Percentiles rank a stretch among this genome's conserved stretches.
Conservation (phyloP, 2,888 invertebrate species). For the Criorhina ranunculi region DNA sequence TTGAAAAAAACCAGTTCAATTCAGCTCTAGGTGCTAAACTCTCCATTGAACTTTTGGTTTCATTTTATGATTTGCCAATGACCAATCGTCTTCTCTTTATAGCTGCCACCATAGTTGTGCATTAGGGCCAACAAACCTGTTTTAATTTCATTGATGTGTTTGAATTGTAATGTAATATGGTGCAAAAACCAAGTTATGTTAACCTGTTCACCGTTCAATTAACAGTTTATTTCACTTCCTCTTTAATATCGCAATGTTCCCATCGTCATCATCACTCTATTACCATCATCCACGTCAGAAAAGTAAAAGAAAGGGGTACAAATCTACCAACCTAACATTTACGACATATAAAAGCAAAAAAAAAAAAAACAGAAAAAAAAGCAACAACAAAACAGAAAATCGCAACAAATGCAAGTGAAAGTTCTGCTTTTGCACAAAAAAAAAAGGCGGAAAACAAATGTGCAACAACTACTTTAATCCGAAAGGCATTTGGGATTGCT, state of each 20-base stretch:
- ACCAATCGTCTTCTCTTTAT: conserved; percentile 30
- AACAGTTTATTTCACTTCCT: conserved; percentile 60
- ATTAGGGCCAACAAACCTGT: conserved; percentile 55
- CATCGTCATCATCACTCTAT: conserved; percentile 27
- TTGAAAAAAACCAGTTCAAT: conserved; percentile 12
- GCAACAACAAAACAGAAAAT: conserved; percentile 40
- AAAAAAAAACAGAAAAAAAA: conserved; percentile 43
- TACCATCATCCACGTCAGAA: conserved; percentile 7
- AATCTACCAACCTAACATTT: conserved; percentile 15
- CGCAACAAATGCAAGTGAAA: conserved; percentile 72
- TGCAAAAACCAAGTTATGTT: conserved; percentile 28
- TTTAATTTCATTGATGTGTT: conserved; percentile 18
- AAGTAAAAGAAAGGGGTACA: conserved; percentile 31
- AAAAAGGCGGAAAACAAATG: conserved; percentile 73
- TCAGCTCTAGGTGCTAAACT: conserved; percentile 29
- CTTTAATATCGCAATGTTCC: conserved; percentile 44
- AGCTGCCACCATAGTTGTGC: conserved; percentile 2
- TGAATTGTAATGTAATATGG: conserved; percentile 31
- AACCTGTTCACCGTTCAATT: conserved; percentile 55
- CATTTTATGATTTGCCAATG: conserved; percentile 24
- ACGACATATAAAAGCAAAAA: conserved; percentile 30
- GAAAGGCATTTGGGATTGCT: conserved; percentile 62
- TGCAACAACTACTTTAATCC: conserved; percentile 64
- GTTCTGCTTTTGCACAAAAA: conserved; percentile 64
- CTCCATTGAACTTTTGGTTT: conserved; percentile 46